phyloP scores from a whole-genome alignment of 2,113 vertebrate genomes.

The Ia io region DNA sequence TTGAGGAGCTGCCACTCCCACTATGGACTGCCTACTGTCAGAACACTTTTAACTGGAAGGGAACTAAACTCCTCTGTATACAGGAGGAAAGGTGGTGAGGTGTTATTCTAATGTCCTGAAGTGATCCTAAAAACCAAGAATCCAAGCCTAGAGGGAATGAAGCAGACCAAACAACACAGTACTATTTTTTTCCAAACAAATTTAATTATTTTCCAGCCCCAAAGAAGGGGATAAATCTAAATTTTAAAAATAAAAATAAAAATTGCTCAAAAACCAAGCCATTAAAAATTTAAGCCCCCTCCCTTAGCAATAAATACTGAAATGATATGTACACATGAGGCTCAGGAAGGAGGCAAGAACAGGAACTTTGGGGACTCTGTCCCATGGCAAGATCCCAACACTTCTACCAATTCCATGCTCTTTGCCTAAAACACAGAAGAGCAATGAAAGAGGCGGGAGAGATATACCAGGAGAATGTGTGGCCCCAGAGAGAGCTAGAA shows the following conservation, averaged over 20 bases:
- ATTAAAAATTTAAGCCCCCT: slow-evolving; percentile 49
- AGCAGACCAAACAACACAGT: slow-evolving; percentile 17
- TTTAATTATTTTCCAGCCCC: slow-evolving; percentile 67
- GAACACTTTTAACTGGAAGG: neutral
- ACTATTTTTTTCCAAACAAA: slow-evolving; percentile 59
- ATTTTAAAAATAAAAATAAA: slow-evolving; percentile 57
- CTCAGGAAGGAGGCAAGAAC: slow-evolving; percentile 53
- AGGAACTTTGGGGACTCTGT: neutral
- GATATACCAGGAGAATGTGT: neutral
- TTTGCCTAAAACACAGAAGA: slow-evolving; percentile 14
- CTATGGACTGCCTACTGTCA: neutral
- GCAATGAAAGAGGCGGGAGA: neutral
- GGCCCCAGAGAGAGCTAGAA: neutral
- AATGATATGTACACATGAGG: slow-evolving; percentile 68
- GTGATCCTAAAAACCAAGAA: slow-evolving; percentile 34
- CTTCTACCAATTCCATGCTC: neutral
- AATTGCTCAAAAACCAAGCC: slow-evolving; percentile 47
- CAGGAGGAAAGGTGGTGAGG: neutral
- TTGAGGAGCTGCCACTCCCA: neutral
- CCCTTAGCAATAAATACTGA: slow-evolving; percentile 74
- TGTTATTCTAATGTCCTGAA: neutral
- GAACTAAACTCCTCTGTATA: slow-evolving; percentile 1
- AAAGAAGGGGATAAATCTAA: slow-evolving; percentile 28
- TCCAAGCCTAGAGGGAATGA: slow-evolving; percentile 38
- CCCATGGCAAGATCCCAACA: slow-evolving; percentile 30